A percentile compares a stretch with the other conserved stretches of the same genome.
Conservation (phyloP, 53 echinoderm and acorn worm species). For the Antedon mediterranea region DNA sequence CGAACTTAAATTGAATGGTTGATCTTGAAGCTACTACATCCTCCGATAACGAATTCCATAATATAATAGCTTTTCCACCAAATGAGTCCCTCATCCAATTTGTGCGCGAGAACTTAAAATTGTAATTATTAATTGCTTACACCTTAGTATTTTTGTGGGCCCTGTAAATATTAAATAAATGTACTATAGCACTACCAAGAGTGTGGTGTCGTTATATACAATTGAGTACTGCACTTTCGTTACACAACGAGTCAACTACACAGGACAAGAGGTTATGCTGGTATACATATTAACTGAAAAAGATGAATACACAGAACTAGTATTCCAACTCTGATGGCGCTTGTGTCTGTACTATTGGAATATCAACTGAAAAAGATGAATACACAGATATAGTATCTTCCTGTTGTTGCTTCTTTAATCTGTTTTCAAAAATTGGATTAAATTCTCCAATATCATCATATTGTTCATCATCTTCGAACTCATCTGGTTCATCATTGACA, state of each 20-base stretch:
- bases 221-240: too few relatives aligned
- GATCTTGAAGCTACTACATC: too few relatives aligned
- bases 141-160: too few relatives aligned
- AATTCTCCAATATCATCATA: neutral
- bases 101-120: too few relatives aligned
- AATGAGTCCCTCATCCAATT: too few relatives aligned
- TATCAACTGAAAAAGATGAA: neutral
- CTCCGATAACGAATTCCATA: too few relatives aligned
- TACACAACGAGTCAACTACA: too few relatives aligned
- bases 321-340: neutral
- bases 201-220: slow-evolving; percentile 8
- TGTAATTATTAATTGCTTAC: too few relatives aligned
- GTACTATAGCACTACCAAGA: neutral
- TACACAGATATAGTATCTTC: neutral
- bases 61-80: too few relatives aligned
- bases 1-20: too few relatives aligned
- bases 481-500: neutral
- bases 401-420: neutral
- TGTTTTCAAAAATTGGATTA: neutral
- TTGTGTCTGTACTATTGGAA: neutral
- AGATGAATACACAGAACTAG: neutral
- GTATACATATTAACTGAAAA: neutral
- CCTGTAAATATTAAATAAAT: too few relatives aligned
- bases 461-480: neutral
- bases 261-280: neutral